Evolutionary conservation across 2,888 invertebrate genomes (phyloP).

Genomic region (Rhyacophila evoluta): DNA sequence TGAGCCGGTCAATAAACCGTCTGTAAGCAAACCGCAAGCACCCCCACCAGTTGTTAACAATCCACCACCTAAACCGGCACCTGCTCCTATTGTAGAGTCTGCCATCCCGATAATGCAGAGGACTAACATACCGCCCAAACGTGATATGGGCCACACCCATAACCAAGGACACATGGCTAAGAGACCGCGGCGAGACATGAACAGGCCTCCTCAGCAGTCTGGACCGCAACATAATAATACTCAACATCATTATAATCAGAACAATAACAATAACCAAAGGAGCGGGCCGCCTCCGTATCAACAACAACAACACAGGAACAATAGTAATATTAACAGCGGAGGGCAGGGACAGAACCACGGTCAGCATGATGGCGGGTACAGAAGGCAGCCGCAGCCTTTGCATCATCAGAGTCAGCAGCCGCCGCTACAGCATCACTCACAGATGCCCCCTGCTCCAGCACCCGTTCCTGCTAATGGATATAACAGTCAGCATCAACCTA

Average conservation of each 20-base stretch:
- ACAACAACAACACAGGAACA: background rate
- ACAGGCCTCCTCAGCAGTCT: background rate
- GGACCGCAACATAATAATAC: background rate
- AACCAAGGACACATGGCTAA: background rate
- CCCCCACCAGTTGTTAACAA: background rate
- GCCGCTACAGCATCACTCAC: slow-evolving; percentile 34
- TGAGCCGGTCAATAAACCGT: background rate
- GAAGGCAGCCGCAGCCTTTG: slow-evolving; percentile 13
- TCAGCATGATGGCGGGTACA: slow-evolving; percentile 27
- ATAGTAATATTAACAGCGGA: slow-evolving; percentile 3
- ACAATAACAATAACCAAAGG: background rate
- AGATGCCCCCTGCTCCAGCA: slow-evolving; percentile 31
- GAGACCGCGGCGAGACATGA: background rate
- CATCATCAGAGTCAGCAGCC: slow-evolving; percentile 31
- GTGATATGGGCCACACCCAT: background rate
- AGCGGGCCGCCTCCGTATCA: background rate
- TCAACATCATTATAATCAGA: background rate
- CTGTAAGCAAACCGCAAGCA: background rate
- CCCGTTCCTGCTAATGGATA: slow-evolving; percentile 44
- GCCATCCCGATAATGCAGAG: slow-evolving; percentile 1
- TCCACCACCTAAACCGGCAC: background rate
- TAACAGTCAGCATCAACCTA: background rate
- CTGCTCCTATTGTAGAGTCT: background rate
- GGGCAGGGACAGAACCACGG: too few species aligned
- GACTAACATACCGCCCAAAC: background rate